Conservation (phyloP, 2,888 invertebrate species). For the Griposia aprilina region DNA sequence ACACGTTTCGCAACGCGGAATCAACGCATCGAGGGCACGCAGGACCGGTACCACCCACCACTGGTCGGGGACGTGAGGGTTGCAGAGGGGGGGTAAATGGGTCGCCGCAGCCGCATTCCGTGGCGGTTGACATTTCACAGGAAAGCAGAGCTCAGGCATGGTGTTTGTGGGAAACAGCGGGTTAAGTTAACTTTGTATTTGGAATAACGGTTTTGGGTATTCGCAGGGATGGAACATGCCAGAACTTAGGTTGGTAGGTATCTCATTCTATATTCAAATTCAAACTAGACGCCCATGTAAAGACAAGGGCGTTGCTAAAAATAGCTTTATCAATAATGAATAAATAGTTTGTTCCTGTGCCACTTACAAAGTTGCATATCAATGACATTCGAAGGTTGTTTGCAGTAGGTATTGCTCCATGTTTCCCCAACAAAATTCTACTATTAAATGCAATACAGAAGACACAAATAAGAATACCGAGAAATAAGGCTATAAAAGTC, state of each 20-base stretch:
- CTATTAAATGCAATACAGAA: slow-evolving; percentile 10
- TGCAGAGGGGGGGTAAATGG: slow-evolving; percentile 79
- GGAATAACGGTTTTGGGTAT: slow-evolving; percentile 52
- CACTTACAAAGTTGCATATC: slow-evolving; percentile 47
- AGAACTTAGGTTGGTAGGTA: not conserved
- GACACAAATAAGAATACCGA: slow-evolving; percentile 29
- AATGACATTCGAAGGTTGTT: slow-evolving; percentile 54
- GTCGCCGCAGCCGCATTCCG: slow-evolving; percentile 86
- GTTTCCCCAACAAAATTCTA: slow-evolving; percentile 30
- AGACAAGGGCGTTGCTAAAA: slow-evolving; percentile 35
- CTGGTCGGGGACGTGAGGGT: slow-evolving; percentile 70
- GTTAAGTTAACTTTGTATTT: slow-evolving; percentile 47
- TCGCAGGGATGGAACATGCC: slow-evolving; percentile 6
- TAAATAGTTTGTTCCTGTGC: slow-evolving; percentile 53
- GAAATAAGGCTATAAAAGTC: slow-evolving; percentile 31
- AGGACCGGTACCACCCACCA: slow-evolving; percentile 83
- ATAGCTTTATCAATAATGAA: slow-evolving; percentile 47
- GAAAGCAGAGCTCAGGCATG: slow-evolving; percentile 69
- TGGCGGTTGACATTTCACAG: slow-evolving; percentile 81
- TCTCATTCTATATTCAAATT: not conserved
- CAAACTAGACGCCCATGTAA: slow-evolving; percentile 4
- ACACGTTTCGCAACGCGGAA: slow-evolving; percentile 82
- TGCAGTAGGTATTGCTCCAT: slow-evolving; percentile 33
- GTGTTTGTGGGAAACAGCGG: slow-evolving; percentile 50
- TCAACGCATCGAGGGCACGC: slow-evolving; percentile 85